Evolutionary conservation across 2,888 invertebrate genomes (phyloP), one percentile per base, ranked within the genome.

Genomic region (Ditylenchus weischeri): DNA sequence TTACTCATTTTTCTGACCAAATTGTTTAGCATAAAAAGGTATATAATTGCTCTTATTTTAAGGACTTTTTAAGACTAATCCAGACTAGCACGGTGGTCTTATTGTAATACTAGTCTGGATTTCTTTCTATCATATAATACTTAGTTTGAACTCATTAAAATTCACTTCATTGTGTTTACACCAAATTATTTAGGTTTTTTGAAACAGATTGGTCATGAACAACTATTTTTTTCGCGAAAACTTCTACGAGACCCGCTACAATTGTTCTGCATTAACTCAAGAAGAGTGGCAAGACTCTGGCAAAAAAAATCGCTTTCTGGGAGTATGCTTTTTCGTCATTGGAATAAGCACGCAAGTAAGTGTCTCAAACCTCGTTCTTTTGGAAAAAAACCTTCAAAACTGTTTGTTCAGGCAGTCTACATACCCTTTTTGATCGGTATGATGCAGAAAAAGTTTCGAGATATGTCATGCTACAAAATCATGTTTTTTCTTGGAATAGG

Each of bases 401-500:
- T 43, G 43, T 43, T 43, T 43, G 15, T 43, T 62, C 35, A 50
- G 49, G 15, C 50, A 21, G 13, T 62, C 35, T 62, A 62, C 48
- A 35, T 62, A 35, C 62, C 62, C 13, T 43, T 48, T 50, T 48
- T 62, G 62, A 50, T 62, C 18, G 62, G 23, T 13, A 23, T 62
- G 36, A 23, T 62, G 49, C 36, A 49, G 29, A 36, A 48, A 13
- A 62, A 50, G 19, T 35, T 62, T 19, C 19, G 48, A 13, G 35
- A 50, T 13, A 35, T 29, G 35, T 62, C 62, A 7, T 43, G 48
- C 35, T 62, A 48, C 35, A 62, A 62, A 48, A 57, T 62, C 5
- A 62, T 62, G 62, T 48, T 48, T 18, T 49, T n/a, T 23, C 62
- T 62, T 15, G 62, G 62, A 13, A 35, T 62, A 23, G 51, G 48